phyloP scores from a whole-genome alignment of 2,888 invertebrate species.

The Noctua comes region DNA sequence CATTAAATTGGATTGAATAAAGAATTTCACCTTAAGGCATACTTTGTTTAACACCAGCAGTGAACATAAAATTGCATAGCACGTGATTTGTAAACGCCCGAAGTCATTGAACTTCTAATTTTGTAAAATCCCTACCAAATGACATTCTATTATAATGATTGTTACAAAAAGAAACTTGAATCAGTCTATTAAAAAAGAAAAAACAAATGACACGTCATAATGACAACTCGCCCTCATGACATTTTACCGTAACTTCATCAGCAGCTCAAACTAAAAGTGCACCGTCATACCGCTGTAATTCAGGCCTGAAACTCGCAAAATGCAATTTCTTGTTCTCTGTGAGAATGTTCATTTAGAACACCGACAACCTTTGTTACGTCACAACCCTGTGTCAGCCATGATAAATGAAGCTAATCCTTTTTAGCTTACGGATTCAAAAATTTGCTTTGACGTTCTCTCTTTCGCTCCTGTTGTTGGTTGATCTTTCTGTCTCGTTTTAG shows the following conservation, averaged over 20 bases:
- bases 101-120: no score
- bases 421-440: constrained; percentile 67
- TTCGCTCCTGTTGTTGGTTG: constrained; percentile 23
- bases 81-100: neutral
- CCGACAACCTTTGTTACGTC: constrained; percentile 68
- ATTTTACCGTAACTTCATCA: constrained; percentile 19
- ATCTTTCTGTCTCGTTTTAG: constrained; percentile 43
- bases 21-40: no score
- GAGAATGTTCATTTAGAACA: constrained; percentile 67
- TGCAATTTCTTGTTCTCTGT: constrained; percentile 64
- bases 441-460: constrained; percentile 50
- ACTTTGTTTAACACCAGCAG: neutral
- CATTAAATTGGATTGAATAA: no score
- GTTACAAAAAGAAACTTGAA: no score
- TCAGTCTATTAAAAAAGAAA: neutral
- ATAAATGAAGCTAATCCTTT: constrained; percentile 73
- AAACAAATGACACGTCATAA: neutral
- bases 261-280: constrained; percentile 44
- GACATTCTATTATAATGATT: no score
- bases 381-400: constrained; percentile 63
- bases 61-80: neutral
- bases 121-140: no score
- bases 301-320: constrained; percentile 46
- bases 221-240: constrained; percentile 2
- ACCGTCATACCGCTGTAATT: constrained; percentile 49